phyloP scores from a whole-genome alignment of 2,797 vertebrate genomes.

The Spheniscus humboldti region DNA sequence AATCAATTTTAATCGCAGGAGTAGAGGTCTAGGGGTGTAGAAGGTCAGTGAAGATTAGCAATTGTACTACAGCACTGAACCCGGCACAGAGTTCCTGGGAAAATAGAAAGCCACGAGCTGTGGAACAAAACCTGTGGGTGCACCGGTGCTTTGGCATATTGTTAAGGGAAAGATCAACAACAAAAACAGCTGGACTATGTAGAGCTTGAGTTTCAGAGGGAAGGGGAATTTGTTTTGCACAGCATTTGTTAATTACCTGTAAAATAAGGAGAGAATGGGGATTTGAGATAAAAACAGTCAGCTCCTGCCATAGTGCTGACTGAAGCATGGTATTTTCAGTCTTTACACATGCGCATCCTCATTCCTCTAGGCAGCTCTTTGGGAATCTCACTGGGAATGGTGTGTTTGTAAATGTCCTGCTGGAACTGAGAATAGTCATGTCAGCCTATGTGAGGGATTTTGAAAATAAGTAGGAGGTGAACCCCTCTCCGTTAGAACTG shows the following conservation, averaged over 20 bases:
- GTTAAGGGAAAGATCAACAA: not conserved
- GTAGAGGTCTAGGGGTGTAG: not conserved
- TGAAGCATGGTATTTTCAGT: not conserved
- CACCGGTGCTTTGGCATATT: not conserved
- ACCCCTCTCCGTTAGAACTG: fast-evolving
- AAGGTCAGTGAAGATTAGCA: not conserved
- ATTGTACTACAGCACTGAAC: not conserved
- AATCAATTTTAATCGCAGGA: not conserved
- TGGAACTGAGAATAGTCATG: not conserved
- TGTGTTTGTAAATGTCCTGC: not conserved
- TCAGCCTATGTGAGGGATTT: not conserved
- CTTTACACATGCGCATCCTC: not conserved
- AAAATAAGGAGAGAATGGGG: not conserved
- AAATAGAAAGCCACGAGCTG: not conserved
- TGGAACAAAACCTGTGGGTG: not conserved
- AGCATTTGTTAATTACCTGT: not conserved
- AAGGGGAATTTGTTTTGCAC: not conserved
- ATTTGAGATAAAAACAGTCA: not conserved
- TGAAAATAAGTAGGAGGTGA: not conserved
- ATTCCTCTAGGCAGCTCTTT: not conserved
- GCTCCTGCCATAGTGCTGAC: not conserved
- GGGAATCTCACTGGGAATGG: not conserved
- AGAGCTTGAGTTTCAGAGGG: not conserved
- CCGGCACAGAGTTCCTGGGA: not conserved
- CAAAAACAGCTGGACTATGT: not conserved